These are phyloP conservation scores for Patella vulgata DNA, from an alignment of 1,140 invertebrate genomes.

Conservation along the genomic window DNA sequence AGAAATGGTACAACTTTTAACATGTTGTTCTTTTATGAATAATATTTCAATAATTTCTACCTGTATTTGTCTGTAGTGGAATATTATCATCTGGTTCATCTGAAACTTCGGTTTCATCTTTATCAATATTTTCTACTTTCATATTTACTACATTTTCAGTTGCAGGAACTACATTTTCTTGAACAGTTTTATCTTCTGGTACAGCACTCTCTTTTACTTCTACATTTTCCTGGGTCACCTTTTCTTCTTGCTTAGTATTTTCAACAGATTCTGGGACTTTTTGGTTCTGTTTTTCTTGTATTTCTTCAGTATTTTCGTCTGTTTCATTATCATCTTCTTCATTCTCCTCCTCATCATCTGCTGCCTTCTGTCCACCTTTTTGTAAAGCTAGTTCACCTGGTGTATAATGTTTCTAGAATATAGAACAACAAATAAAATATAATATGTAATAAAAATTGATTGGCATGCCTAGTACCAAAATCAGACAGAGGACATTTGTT, in stretches of 20 bases:
- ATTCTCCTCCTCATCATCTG: constrained; percentile 19
- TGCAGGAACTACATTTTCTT: too few species aligned
- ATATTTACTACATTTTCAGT: too few species aligned
- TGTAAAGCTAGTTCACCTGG: background rate
- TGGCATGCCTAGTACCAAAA: too few species aligned
- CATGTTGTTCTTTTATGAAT: too few species aligned
- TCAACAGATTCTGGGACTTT: background rate
- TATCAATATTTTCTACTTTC: constrained; percentile 2
- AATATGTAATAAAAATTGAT: too few species aligned
- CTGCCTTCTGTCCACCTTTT: background rate
- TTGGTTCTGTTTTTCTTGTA: background rate
- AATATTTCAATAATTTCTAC: too few species aligned
- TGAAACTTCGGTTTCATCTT: constrained; percentile 18
- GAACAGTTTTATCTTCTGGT: too few species aligned
- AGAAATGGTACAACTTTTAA: too few species aligned
- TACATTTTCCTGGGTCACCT: background rate
- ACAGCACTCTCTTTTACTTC: constrained; percentile 13
- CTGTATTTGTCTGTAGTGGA: too few species aligned
- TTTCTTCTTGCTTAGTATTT: background rate
- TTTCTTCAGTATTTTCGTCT: background rate
- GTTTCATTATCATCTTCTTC: constrained; percentile 26
- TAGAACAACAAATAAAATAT: too few species aligned
- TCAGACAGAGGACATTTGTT: too few species aligned
- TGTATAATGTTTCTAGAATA: too few species aligned
- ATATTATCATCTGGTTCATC: constrained; percentile 3